A percentile compares a stretch with the other conserved stretches of the same genome.
phyloP scores from a whole-genome alignment of 2,797 vertebrate species.

The Microcaecilia unicolor region DNA sequence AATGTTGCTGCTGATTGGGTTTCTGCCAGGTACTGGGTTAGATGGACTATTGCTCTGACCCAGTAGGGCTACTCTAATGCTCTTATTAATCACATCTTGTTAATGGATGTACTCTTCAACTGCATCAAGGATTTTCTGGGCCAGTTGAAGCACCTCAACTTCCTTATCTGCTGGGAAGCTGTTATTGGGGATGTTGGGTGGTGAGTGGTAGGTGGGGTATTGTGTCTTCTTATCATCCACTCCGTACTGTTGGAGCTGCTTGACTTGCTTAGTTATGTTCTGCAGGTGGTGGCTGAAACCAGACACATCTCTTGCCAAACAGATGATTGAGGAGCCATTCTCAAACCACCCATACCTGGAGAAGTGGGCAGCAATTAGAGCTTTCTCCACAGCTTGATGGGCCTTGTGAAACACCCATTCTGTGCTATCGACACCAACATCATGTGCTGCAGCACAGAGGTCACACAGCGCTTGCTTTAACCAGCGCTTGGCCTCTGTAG shows the following conservation, averaged over 20 bases:
- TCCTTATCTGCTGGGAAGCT: constrained; percentile 37
- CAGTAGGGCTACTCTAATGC: too few species aligned
- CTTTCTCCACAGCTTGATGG: constrained; percentile 66
- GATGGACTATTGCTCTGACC: too few species aligned
- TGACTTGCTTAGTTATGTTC: constrained; percentile 33
- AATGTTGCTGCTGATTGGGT: too few species aligned
- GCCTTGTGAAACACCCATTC: constrained; percentile 74
- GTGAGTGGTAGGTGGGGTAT: constrained; percentile 52
- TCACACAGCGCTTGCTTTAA: constrained; percentile 63
- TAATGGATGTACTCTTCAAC: constrained; percentile 41
- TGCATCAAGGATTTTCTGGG: constrained; percentile 37
- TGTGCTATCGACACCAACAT: constrained; percentile 28
- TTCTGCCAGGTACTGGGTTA: too few species aligned
- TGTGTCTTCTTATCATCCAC: constrained; percentile 64
- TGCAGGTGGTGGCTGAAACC: constrained; percentile 23
- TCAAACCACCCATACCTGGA: constrained; percentile 27
- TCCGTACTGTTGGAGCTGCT: constrained; percentile 33
- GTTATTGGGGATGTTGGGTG: constrained; percentile 58
- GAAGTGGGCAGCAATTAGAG: constrained; percentile 54
- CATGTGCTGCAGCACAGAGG: constrained; percentile 49
- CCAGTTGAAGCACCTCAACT: constrained; percentile 31
- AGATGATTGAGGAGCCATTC: constrained; percentile 23
- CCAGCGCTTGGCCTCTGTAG: constrained; percentile 61
- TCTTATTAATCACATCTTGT: too few species aligned
- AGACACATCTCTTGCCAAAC: constrained; percentile 36